Base-by-base conservation (phyloP, 2,888 invertebrate species). In the Ommatoiulus sabulosus region DNA sequence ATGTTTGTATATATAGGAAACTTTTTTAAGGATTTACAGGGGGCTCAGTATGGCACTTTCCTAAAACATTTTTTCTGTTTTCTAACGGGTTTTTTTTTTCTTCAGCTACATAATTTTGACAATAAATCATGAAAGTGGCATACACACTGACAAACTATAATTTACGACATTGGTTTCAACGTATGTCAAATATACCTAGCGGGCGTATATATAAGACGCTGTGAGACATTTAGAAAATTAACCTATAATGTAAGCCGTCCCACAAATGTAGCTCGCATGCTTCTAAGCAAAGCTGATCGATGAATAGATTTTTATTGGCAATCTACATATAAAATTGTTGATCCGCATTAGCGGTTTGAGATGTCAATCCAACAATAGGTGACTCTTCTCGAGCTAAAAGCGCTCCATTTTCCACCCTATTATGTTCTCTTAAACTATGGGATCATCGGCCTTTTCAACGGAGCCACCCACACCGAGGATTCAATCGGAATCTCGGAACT, bases 401-500 rank as follows among this genome's bases (percentile, higher is more conserved):
- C 80, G 10, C 80, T 15, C 80, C 80, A 80, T 80, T 80, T 80
- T 80, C 80, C 80, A 80, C 24, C 80, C 80, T 35, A 80, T 80
- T 80, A 80, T 80, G 80, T 35, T 80, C 80, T 24, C 10, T 80
- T 80, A 80, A 80, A 80, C 80, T 80, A 20, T 15, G 80, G 80
- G 80, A 80, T 80, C 80, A 80, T 80, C 48, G 86, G 48, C 86
- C 44, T 86, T 46, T 12, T 85, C 10, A 85, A 44, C 3, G n/a
- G 44, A 44, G 44, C 46, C 44, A 86, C 44, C 48, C 46, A 86
- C 86, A 86, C 44, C 86, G 17, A 80, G 44, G 86, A 86, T 86
- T 86, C 86, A 86, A 86, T 86, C 48, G 86, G 46, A 86, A 46
- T 48, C 48, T 48, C 46, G 86, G 48, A 46, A 44, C 86, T 46